A percentile compares a stretch with the other conserved stretches of the same genome.
These are phyloP conservation scores for Tolmerus cingulatus DNA, from an alignment of 2,888 invertebrate species.

Conservation along the genomic window DNA sequence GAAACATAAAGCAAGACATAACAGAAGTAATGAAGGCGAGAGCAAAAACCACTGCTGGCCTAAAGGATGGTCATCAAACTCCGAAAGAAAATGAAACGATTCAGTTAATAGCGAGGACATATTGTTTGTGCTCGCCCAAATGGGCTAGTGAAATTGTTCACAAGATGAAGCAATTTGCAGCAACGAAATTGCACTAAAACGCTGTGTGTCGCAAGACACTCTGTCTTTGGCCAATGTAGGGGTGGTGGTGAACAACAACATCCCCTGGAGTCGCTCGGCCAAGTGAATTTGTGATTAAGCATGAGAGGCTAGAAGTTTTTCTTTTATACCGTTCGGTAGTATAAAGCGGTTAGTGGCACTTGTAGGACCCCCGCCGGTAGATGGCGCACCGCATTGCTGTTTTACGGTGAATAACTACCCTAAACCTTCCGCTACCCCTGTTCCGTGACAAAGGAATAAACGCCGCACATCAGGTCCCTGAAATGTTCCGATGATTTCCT, in stretches of 20 bases:
- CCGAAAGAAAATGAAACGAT: not conserved
- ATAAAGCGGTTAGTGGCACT: not conserved
- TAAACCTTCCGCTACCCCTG: not conserved
- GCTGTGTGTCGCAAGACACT: not conserved
- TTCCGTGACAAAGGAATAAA: slow-evolving; percentile 5
- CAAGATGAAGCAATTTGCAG: not conserved
- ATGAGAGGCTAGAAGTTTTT: not conserved
- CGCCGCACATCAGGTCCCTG: not conserved
- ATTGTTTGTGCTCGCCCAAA: not conserved
- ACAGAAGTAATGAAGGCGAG: not conserved
- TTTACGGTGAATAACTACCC: not conserved
- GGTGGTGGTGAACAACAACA: not conserved
- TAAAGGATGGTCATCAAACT: not conserved
- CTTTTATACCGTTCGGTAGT: not conserved
- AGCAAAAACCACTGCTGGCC: not conserved
- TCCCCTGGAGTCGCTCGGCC: not conserved
- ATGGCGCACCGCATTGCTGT: not conserved
- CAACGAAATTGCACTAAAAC: not conserved
- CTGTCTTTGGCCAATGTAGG: not conserved
- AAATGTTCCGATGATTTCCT: slow-evolving; percentile 32
- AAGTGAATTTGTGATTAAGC: not conserved
- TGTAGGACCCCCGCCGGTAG: not conserved
- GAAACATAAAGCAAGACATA: not conserved
- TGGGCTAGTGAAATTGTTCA: not conserved
- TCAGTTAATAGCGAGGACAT: not conserved